These are phyloP conservation scores for Noturus placidus DNA, from an alignment of 2,113 vertebrate genomes.

Conservation along the genomic window DNA sequence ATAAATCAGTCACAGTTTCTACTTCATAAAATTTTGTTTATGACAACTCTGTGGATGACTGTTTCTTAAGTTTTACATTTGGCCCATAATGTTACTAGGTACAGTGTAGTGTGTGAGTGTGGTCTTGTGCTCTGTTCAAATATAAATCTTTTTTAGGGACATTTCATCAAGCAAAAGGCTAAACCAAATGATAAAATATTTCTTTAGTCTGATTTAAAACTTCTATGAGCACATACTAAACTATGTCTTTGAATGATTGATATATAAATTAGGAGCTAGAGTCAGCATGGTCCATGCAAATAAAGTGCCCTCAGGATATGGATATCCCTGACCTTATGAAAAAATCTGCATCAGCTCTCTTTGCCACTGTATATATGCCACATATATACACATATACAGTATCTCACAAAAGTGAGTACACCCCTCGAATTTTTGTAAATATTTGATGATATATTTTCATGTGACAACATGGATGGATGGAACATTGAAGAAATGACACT, in stretches of 20 bases:
- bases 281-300: conserved; percentile 26
- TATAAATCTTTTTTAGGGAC: neutral
- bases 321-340: conserved; percentile 40
- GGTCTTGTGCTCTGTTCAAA: neutral
- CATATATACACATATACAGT: no score
- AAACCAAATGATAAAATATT: neutral
- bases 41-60: neutral
- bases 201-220: conserved; percentile 1
- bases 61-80: neutral
- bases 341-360: conserved; percentile 43
- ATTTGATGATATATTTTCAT: no score
- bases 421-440: no score
- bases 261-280: neutral
- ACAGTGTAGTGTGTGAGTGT: neutral
- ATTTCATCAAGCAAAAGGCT: neutral
- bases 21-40: neutral
- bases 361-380: no score
- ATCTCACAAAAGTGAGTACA: no score
- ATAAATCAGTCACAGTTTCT: neutral
- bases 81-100: neutral
- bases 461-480: no score
- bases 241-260: conserved; percentile 4
- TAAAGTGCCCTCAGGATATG: neutral
- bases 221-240: neutral
- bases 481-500: no score